Conservation (phyloP, 2,888 invertebrate genomes). For the Teinopalpus imperialis region DNA sequence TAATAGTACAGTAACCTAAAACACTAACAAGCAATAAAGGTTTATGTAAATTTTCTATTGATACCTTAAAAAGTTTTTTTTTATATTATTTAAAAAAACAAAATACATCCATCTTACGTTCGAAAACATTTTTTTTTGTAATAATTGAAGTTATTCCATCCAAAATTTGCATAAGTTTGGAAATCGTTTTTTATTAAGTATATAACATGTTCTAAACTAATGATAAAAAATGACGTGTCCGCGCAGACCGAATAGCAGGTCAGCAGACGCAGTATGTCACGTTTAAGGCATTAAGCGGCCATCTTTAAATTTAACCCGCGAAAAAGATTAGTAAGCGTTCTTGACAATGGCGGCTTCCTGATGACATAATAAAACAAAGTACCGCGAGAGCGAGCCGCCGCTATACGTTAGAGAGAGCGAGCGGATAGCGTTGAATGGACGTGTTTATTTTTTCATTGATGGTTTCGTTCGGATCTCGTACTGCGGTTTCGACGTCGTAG, state of each 20-base stretch:
- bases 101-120: no score
- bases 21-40: no score
- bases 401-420: constrained; percentile 27
- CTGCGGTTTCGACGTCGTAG: constrained; percentile 20
- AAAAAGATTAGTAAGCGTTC: constrained; percentile 19
- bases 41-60: no score
- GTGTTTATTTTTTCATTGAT: constrained; percentile 30
- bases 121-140: no score
- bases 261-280: background rate
- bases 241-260: background rate
- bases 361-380: constrained; percentile 28
- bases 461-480: background rate
- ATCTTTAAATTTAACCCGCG: constrained; percentile 21
- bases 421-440: constrained; percentile 37
- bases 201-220: no score
- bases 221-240: no score
- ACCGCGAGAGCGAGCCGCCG: constrained; percentile 27
- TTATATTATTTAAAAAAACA: no score
- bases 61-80: no score
- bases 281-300: background rate
- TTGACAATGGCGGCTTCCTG: constrained; percentile 23
- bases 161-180: no score
- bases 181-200: no score
- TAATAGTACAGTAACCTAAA: no score
- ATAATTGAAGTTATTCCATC: no score